These are phyloP conservation scores for Gallinago undulata DNA, from an alignment of 2,113 vertebrate species.

Conservation along the genomic window DNA sequence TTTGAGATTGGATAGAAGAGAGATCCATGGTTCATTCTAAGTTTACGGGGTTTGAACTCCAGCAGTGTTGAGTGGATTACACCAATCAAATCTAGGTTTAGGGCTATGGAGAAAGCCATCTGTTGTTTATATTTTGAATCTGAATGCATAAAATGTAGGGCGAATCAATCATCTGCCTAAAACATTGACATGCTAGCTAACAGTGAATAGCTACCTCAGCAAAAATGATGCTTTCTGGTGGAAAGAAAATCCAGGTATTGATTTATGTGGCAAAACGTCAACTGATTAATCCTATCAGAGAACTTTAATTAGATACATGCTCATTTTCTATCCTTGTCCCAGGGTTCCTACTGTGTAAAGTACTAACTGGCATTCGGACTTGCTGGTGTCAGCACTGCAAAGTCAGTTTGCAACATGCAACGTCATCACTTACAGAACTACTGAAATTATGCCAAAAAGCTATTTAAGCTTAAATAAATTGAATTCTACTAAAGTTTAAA, in stretches of 20 bases:
- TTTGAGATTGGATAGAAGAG: neutral
- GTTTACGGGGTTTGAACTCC: slow-evolving; percentile 66
- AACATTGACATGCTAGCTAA: slow-evolving; percentile 30
- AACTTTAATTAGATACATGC: slow-evolving; percentile 45
- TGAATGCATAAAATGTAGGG: slow-evolving; percentile 49
- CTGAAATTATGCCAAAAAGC: neutral
- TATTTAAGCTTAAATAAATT: neutral
- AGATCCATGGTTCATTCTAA: neutral
- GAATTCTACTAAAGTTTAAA: neutral
- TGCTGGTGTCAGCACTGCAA: slow-evolving; percentile 20
- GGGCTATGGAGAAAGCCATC: slow-evolving; percentile 75
- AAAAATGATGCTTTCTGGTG: slow-evolving; percentile 2
- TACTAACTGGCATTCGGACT: neutral
- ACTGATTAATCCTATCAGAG: slow-evolving; percentile 46
- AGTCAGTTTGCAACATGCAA: neutral
- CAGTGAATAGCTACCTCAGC: slow-evolving; percentile 35
- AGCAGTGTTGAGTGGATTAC: slow-evolving; percentile 77
- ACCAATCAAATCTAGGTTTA: slow-evolving; percentile 77
- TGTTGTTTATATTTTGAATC: slow-evolving; percentile 75
- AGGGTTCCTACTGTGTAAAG: neutral
- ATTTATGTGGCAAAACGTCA: slow-evolving; percentile 56
- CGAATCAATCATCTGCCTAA: slow-evolving; percentile 37
- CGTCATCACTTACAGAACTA: slow-evolving; percentile 13
- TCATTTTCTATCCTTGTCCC: slow-evolving; percentile 21
- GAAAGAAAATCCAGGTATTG: slow-evolving; percentile 43